Percentiles rank a stretch among this genome's conserved stretches.
Conservation (phyloP, 2,113 vertebrate species). For the mouse (Mus musculus) region DNA sequence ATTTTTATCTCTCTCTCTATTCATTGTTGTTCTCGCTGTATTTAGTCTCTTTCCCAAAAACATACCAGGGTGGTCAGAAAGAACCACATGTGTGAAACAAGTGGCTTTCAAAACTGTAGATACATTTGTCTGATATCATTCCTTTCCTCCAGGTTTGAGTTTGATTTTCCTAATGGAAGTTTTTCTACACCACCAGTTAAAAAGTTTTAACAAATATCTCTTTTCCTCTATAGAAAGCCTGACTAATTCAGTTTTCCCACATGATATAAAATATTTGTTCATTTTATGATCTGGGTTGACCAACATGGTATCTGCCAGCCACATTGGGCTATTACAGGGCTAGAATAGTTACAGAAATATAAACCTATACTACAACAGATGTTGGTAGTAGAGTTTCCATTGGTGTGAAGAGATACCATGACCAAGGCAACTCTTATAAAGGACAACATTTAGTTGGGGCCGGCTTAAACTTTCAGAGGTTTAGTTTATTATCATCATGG, state of each 20-base stretch:
- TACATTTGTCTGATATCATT: not conserved
- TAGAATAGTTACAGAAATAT: not conserved
- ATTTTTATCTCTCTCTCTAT: not conserved
- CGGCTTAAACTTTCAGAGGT: no score
- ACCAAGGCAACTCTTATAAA: no score
- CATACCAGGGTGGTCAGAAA: not conserved
- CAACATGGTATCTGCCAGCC: not conserved
- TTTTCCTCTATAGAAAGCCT: not conserved
- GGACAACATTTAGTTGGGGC: no score
- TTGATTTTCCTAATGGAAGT: not conserved
- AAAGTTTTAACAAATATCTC: not conserved
- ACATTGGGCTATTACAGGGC: not conserved
- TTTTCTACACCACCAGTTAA: not conserved
- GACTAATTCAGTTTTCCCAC: not conserved
- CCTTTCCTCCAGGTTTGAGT: not conserved
- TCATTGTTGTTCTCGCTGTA: not conserved
- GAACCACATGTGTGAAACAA: not conserved
- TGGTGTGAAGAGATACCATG: no score
- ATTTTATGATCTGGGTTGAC: no score
- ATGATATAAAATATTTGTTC: not conserved
- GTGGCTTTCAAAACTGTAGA: not conserved
- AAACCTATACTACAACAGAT: no score
- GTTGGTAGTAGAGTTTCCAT: no score
- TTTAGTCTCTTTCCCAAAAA: not conserved
- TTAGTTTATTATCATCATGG: no score